Evolutionary conservation across 2,797 vertebrate species (phyloP).

Genomic region (Typhlichthys subterraneus): DNA sequence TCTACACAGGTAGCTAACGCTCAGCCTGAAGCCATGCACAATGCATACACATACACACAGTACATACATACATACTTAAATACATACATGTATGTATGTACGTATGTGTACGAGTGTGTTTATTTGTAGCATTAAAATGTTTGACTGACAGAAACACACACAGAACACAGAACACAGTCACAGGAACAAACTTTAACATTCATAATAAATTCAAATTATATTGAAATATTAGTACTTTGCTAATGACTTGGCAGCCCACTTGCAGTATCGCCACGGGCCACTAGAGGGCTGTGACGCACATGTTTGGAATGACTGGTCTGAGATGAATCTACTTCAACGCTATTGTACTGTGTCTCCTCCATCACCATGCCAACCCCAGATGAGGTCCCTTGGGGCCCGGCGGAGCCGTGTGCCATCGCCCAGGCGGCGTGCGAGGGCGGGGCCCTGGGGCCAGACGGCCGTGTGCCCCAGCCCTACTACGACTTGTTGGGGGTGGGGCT

Average conservation of each 20-base stretch:
- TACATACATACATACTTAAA: no score
- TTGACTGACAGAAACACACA: no score
- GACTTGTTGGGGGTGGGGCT: constrained; percentile 64
- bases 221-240: no score
- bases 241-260: no score
- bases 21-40: not conserved
- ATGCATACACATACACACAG: not conserved
- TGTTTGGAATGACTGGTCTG: not conserved
- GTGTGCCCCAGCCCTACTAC: constrained; percentile 66
- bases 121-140: no score
- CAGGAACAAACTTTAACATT: no score
- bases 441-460: constrained; percentile 45
- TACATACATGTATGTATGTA: no score
- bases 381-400: constrained; percentile 66
- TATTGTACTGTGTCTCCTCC: not conserved
- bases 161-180: no score
- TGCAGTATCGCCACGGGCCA: no score
- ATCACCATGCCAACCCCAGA: constrained; percentile 42
- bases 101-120: no score
- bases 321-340: not conserved
- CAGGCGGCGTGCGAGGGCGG: constrained; percentile 61
- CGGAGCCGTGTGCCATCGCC: constrained; percentile 55
- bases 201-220: no score
- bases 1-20: constrained; percentile 66
- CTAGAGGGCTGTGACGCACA: no score